Base-by-base conservation (phyloP, 2,888 invertebrate species). In the Rhagonycha lutea region DNA sequence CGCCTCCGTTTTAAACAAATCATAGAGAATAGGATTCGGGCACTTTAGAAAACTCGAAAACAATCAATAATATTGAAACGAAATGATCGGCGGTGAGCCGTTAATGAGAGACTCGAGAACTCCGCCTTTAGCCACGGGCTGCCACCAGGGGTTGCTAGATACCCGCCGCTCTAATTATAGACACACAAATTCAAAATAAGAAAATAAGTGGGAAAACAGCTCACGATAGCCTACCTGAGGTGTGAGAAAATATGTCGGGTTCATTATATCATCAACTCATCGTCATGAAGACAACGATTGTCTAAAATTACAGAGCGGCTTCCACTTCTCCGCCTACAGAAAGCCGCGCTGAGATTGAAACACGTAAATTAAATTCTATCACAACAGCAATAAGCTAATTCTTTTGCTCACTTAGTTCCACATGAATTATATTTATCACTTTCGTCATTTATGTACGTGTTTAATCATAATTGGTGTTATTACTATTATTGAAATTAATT, bases 61-160 rank as follows among this genome's bases (percentile, higher is more conserved):
- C 86, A 87, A 87, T 87, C 86, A 87, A 87, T 87, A 87, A 87
- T 88, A 89, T 89, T 88, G 88, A 89, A 88, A 88, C 86, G 87
- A 85, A 86, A 83, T 81, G 86, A 87, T 83, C 87, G 88, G 89
- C 89, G 89, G 89, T 88, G 88, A 88, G 86, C 85, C 85, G 85
- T 86, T 91, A 90, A 91, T 91, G 89, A 91, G 90, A 91, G 90
- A 89, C 88, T 89, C 80, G 82, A 79, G 83, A 81, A 83, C 82
- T 82, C 83, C 83, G 84, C 85, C 84, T 82, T 84, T 85, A 84
- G 81, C 86, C 85, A 88, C 89, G 89, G 90, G 90, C 89, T 78
- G 76, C 80, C 80, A 80, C 80, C 80, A 81, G 81, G 77, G 81
- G 82, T 76, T 71, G 74, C 71, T 73, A 14, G 70, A 29, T 74